Percentiles rank a stretch among this genome's conserved stretches.
Conservation (phyloP, 1,140 invertebrate species). For the Phthorimaea operculella region DNA sequence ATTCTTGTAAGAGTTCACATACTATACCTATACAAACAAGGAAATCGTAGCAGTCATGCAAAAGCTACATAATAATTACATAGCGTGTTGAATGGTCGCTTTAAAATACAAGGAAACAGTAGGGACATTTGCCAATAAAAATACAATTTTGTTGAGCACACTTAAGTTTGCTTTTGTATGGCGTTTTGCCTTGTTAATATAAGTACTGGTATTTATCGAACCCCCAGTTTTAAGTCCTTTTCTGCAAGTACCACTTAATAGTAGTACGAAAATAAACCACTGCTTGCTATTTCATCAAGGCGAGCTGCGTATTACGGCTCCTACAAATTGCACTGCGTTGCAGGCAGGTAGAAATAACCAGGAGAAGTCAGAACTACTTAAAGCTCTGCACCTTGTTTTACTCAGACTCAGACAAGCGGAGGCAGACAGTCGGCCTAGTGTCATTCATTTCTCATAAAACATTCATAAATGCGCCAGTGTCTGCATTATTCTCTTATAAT, state of each 20-base stretch:
- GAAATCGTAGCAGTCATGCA: constrained; percentile 1
- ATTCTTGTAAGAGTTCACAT: background rate
- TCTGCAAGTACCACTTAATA: too few relatives aligned
- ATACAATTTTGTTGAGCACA: too few relatives aligned
- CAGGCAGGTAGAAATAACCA: background rate
- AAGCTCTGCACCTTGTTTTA: background rate
- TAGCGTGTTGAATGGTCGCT: background rate
- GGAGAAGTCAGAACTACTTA: background rate
- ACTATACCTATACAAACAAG: background rate
- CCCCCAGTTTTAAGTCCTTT: too few relatives aligned
- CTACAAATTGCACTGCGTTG: too few relatives aligned
- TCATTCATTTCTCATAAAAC: background rate
- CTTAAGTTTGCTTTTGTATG: too few relatives aligned
- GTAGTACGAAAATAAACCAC: too few relatives aligned
- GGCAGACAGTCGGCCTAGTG: background rate
- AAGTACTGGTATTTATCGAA: too few relatives aligned
- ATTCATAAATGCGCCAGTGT: background rate
- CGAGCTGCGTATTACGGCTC: too few relatives aligned
- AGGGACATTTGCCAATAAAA: background rate
- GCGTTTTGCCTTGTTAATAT: too few relatives aligned
- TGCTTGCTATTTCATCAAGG: too few relatives aligned
- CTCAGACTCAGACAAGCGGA: background rate
- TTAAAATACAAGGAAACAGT: background rate
- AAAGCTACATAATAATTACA: background rate
- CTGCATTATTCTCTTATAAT: background rate